Percentiles rank a stretch among this genome's conserved stretches.
Evolutionary conservation across 2,888 invertebrate species (phyloP).

Genomic region (Chrysolina haemoptera): DNA sequence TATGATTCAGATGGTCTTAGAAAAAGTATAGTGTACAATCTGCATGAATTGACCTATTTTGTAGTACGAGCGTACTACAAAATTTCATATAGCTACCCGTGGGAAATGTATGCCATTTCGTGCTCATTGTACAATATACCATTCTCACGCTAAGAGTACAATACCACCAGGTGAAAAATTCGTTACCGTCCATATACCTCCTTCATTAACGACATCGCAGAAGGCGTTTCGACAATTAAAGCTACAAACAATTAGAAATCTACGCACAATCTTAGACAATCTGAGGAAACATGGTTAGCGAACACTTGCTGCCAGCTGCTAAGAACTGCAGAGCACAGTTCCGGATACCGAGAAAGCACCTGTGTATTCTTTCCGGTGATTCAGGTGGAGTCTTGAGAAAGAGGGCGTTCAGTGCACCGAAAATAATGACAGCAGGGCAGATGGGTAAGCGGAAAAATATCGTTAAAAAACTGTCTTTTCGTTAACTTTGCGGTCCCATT

Average conservation of each 20-base stretch:
- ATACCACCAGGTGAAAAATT: conserved; percentile 12
- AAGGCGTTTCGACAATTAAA: conserved; percentile 32
- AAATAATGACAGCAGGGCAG: conserved; percentile 25
- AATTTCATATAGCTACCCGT: too few relatives aligned
- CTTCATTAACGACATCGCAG: conserved; percentile 24
- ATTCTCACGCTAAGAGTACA: background rate
- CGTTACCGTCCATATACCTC: conserved; percentile 24
- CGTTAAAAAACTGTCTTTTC: conserved; percentile 11
- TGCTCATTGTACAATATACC: background rate
- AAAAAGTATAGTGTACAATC: too few relatives aligned
- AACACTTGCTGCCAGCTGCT: conserved; percentile 60
- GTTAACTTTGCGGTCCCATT: background rate
- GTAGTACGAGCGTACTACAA: too few relatives aligned
- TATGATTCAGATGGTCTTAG: too few relatives aligned
- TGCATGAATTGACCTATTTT: too few relatives aligned
- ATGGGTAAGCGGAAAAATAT: background rate
- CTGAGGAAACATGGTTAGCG: conserved; percentile 67
- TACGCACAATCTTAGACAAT: conserved; percentile 63
- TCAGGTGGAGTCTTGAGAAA: conserved; percentile 58
- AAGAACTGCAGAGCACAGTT: conserved; percentile 65
- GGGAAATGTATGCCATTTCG: too few relatives aligned
- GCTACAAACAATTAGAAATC: conserved; percentile 51
- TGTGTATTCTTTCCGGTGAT: conserved; percentile 63
- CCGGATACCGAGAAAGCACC: conserved; percentile 64
- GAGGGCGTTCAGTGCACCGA: conserved; percentile 23